Conservation (phyloP, 2,113 vertebrate genomes). For the Petrocephalus zakoni region DNA sequence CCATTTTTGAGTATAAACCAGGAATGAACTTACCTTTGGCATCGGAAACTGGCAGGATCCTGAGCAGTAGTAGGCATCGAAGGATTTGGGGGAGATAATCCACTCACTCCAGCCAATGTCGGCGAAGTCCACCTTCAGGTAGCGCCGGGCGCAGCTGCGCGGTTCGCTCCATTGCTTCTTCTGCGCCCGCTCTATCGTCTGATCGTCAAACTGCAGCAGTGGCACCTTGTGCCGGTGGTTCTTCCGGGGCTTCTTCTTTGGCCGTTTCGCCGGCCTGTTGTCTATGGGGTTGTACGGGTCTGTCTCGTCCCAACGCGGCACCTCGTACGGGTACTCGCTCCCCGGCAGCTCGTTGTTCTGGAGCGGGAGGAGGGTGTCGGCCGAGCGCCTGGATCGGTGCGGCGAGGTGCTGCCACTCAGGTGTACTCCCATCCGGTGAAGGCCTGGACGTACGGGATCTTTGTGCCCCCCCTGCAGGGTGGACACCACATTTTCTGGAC, state of each 20-base stretch:
- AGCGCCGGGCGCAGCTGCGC: constrained; percentile 75
- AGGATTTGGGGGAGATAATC: constrained; percentile 97
- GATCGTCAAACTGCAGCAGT: constrained; percentile 86
- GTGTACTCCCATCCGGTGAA: constrained; percentile 44
- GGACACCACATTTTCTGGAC: constrained; percentile 78
- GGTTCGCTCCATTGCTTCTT: constrained; percentile 93
- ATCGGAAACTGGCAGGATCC: constrained; percentile 98
- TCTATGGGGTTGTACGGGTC: constrained; percentile 71
- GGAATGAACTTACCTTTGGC: constrained; percentile 74
- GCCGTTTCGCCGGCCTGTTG: constrained; percentile 64
- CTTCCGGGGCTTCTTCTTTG: constrained; percentile 77
- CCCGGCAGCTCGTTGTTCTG: constrained; percentile 92
- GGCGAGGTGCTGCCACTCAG: constrained; percentile 38
- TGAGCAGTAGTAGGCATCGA: constrained; percentile 90
- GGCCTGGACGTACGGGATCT: constrained; percentile 40
- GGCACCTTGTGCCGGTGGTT: constrained; percentile 71
- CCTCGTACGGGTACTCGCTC: constrained; percentile 72
- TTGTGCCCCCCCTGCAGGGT: constrained; percentile 68
- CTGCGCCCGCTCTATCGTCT: constrained; percentile 83
- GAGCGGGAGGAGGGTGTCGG: constrained; percentile 66
- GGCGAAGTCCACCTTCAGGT: constrained; percentile 94
- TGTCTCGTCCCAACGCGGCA: constrained; percentile 65
- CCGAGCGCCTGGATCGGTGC: constrained; percentile 63
- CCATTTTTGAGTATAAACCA: neutral
- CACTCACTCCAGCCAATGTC: constrained; percentile 98